Evolutionary conservation across 1,140 invertebrate genomes (phyloP).

Genomic region (Ceratosolen fusciceps): DNA sequence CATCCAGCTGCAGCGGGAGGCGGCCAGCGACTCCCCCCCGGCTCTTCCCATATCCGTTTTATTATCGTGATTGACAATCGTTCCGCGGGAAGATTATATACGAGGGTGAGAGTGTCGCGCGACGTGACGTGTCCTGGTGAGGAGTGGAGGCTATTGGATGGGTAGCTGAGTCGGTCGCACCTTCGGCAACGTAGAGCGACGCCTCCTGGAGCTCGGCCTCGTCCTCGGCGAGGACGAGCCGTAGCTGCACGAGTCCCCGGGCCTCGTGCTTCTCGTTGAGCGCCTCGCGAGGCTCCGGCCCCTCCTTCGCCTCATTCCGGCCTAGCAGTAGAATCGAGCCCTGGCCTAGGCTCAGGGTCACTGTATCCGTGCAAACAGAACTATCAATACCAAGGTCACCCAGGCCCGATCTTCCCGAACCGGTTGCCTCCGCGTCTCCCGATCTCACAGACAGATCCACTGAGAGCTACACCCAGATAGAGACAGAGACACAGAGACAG

Average conservation of each 20-base stretch:
- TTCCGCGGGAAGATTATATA: too few species aligned
- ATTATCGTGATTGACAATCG: too few species aligned
- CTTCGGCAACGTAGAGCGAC: slow-evolving; percentile 69
- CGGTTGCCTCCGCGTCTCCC: slow-evolving; percentile 16
- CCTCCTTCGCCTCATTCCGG: slow-evolving; percentile 23
- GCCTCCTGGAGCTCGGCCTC: slow-evolving; percentile 63
- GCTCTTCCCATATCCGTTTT: too few species aligned
- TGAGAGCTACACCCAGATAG: not conserved
- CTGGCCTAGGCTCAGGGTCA: slow-evolving; percentile 68
- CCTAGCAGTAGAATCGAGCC: slow-evolving; percentile 67
- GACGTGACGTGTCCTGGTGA: too few species aligned
- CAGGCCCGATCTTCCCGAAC: slow-evolving; percentile 40
- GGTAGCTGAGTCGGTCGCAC: slow-evolving; percentile 54
- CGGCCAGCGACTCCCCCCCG: too few species aligned
- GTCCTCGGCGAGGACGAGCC: slow-evolving; percentile 53
- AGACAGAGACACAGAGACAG: not conserved
- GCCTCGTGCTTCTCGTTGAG: slow-evolving; percentile 48
- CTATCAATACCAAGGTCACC: slow-evolving; percentile 33
- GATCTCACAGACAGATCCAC: not conserved
- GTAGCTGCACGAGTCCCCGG: slow-evolving; percentile 64
- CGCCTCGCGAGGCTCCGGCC: slow-evolving; percentile 26
- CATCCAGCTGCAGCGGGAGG: too few species aligned
- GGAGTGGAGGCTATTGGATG: not conserved
- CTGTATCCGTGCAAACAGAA: slow-evolving; percentile 51
- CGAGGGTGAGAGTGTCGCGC: too few species aligned